Base-by-base conservation (phyloP, 2,888 invertebrate species). In the Petrolisthes manimaculis region DNA sequence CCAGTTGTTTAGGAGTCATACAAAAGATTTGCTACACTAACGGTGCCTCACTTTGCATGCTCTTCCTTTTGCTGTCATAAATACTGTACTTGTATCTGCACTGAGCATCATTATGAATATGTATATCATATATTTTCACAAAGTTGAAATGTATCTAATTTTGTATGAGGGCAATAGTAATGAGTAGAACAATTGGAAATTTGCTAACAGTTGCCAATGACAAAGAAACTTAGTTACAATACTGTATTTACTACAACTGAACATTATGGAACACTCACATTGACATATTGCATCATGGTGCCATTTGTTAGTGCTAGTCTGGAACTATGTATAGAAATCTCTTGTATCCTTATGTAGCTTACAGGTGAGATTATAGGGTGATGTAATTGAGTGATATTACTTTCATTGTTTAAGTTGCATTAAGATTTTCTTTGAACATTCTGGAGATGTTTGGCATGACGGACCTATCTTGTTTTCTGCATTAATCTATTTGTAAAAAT, bases 71-170 rank as follows among this genome's bases (percentile, higher is more conserved):
- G 71, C 71, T 71, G 71, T n/a, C 71, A 71, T 18, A 71, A 71
- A 14, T 8, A 71, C 37, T 37, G 37, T 37, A 37, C 14, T 71
- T 71, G 71, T 37, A 71, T 71, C 21, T 21, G 71, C 71, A 61
- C 61, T 61, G 61, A 61, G 61, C 61, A 61, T 12, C 61, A 61
- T 61, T 71, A 71, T 71, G 71, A 8, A 71, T 71, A 71, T 61
- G 71, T 71, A 71, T 71, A 71, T 71, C 71, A n/a, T 71, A 71
- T 71, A 71, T 71, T n/a, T 61, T 61, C 61, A 61, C 61, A 61
- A 37, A n/a, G 21, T 21, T 71, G 6, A 71, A 71, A 71, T 71
- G 71, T 21, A 71, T 71, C 21, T 14, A n/a, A 71, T 71, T 71
- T 71, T 71, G 21, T 71, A 71, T 21, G 21, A n/a, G 14, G 71